Evolutionary conservation across 1,140 invertebrate species (phyloP), one percentile per base, ranked within the genome.

Genomic region (Heterodera schachtii): DNA sequence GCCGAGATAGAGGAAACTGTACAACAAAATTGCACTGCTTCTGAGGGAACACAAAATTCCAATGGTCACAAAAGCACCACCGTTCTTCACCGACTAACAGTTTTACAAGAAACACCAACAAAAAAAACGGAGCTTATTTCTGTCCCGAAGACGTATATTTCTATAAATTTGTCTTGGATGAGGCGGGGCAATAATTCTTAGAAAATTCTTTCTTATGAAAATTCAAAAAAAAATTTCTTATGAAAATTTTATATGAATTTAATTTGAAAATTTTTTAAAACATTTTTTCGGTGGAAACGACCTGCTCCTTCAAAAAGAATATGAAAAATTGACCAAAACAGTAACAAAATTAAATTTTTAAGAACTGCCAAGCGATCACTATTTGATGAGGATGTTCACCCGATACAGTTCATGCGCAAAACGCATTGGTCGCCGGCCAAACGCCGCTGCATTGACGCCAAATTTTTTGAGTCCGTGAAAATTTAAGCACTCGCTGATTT

Each of bases 351-450:
- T 31, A 31, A 31, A 31, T 31, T 31, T 52, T 52, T 13, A 52
- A 64, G 57, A 13, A 79, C 64, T 31, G 43, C 79, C 6, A 80
- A 79, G 46, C 70, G 79, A 75, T 41, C 64, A 16, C 13, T 80
- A 5, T 80, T 80, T 31, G 57, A 49, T 16, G 16, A 19, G 2
- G 19, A 64, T 4, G 16, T 64, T 64, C 79, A 44, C 46, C 81
- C 60, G n/a, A 46, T 84, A 43, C 19, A 44, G 11, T 82, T 84
- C 46, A 84, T 82, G 81, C 41, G 71, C 8, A 80, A 64, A 21
- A 47, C 21, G n/a, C 41, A 83, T 46, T 83, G 82, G 82, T 82
- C 81, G 46, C 82, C 82, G 31, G 82, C 82, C n/a, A 83, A 83
- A 57, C 77, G 64, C 43, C 21, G 77, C 7, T n/a, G 80, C 60